These are phyloP conservation scores for Elanus axillaris DNA, from an alignment of 2,113 vertebrate species.

Conservation along the genomic window DNA sequence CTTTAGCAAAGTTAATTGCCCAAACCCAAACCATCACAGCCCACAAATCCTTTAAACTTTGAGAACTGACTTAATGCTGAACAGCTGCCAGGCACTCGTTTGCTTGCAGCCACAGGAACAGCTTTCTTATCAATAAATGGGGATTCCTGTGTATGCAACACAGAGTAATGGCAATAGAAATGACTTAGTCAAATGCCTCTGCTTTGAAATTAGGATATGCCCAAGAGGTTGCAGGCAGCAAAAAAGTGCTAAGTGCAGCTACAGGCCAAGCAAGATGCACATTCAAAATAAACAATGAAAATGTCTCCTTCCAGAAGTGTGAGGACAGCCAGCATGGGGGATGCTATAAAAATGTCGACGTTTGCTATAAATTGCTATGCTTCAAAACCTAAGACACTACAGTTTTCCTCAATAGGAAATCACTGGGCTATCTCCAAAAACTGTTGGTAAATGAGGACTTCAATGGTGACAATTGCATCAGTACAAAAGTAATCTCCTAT, in stretches of 20 bases:
- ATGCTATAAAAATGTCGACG: not conserved
- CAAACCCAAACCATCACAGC: not conserved
- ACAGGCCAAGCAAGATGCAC: not conserved
- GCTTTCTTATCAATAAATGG: not conserved
- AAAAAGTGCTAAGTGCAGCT: not conserved
- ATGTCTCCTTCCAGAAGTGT: not conserved
- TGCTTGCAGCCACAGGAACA: not conserved
- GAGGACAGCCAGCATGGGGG: not conserved
- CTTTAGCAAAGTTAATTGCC: not conserved
- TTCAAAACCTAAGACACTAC: not conserved
- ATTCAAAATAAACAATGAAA: not conserved
- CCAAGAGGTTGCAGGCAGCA: not conserved
- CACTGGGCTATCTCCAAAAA: conserved; percentile 2
- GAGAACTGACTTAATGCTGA: not conserved
- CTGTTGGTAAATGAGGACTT: conserved; percentile 1
- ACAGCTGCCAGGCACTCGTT: not conserved
- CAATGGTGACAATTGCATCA: conserved; percentile 35
- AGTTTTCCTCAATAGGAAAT: not conserved
- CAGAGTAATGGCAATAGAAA: not conserved
- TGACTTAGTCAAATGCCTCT: not conserved
- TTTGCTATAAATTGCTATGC: not conserved
- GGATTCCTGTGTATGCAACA: not conserved
- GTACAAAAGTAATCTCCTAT: conserved; percentile 9
- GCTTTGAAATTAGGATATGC: not conserved
- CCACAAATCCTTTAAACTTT: conserved; percentile 33